Conservation (phyloP, 2,797 vertebrate genomes). For the Scolopax bukidnonensis region DNA sequence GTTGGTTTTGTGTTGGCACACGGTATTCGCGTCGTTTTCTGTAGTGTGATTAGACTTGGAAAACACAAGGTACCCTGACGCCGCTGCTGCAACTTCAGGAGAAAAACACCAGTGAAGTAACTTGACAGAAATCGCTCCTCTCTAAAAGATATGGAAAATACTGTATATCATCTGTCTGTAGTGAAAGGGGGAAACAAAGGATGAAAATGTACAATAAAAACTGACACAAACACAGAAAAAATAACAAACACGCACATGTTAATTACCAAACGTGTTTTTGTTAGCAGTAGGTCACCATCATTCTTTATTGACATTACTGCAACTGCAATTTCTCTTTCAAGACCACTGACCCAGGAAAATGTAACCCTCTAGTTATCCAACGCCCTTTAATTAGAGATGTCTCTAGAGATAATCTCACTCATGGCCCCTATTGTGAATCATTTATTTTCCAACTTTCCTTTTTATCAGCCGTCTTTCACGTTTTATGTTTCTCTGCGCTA, state of each 20-base stretch:
- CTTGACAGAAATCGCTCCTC: background rate
- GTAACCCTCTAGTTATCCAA: conserved; percentile 43
- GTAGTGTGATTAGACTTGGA: background rate
- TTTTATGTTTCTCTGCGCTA: background rate
- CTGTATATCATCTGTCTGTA: background rate
- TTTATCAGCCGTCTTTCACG: background rate
- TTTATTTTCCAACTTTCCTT: conserved; percentile 33
- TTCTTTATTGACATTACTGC: conserved; percentile 49
- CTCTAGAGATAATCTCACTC: conserved; percentile 43
- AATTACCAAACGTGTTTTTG: conserved; percentile 46
- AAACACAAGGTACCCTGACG: background rate
- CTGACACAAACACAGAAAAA: conserved; percentile 11
- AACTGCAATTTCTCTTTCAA: conserved; percentile 37
- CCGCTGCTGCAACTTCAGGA: background rate
- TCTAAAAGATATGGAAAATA: background rate
- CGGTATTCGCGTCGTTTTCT: background rate
- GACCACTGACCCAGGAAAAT: conserved; percentile 64
- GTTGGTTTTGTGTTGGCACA: background rate
- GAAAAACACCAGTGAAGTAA: background rate
- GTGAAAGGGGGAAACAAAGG: background rate
- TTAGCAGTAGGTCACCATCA: conserved; percentile 34
- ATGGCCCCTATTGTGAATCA: conserved; percentile 1
- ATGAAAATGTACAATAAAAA: background rate
- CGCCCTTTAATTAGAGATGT: conserved; percentile 43
- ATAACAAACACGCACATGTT: conserved; percentile 28